Conservation (phyloP, 1,140 invertebrate species). For the Mactra quadrangularis region DNA sequence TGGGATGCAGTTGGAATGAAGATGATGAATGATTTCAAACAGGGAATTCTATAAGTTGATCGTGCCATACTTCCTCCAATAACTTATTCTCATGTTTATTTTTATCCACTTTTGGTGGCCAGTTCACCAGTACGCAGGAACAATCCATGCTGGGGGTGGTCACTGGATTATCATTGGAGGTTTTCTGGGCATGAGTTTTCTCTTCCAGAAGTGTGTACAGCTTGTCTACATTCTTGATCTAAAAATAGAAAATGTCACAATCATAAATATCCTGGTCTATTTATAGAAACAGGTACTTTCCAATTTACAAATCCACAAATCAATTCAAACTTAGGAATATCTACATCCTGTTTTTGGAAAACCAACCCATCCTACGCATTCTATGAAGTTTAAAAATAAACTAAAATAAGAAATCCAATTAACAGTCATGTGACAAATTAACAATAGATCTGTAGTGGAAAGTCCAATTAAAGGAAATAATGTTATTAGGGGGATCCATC, state of each 20-base stretch:
- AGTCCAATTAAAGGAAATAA: too few species aligned
- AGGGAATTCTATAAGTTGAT: slow-evolving; percentile 48
- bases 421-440: too few species aligned
- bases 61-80: slow-evolving; percentile 48
- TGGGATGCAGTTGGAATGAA: slow-evolving; percentile 21
- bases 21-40: slow-evolving; percentile 9
- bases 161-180: slow-evolving; percentile 45
- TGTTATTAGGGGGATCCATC: too few species aligned
- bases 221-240: slow-evolving; percentile 45
- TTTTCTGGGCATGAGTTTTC: not conserved
- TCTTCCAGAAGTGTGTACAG: not conserved
- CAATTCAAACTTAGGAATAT: not conserved
- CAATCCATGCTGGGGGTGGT: slow-evolving; percentile 23
- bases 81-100: slow-evolving; percentile 45
- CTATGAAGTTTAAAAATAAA: too few species aligned
- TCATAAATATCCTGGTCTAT: not conserved
- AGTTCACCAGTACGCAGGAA: slow-evolving; percentile 41
- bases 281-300: not conserved
- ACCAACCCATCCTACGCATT: too few species aligned
- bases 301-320: not conserved
- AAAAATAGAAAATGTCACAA: slow-evolving; percentile 15
- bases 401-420: too few species aligned
- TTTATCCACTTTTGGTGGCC: slow-evolving; percentile 39
- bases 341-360: slow-evolving; percentile 9
- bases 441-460: too few species aligned